Conservation (phyloP, 2,113 vertebrate species). For the Martes martes region DNA sequence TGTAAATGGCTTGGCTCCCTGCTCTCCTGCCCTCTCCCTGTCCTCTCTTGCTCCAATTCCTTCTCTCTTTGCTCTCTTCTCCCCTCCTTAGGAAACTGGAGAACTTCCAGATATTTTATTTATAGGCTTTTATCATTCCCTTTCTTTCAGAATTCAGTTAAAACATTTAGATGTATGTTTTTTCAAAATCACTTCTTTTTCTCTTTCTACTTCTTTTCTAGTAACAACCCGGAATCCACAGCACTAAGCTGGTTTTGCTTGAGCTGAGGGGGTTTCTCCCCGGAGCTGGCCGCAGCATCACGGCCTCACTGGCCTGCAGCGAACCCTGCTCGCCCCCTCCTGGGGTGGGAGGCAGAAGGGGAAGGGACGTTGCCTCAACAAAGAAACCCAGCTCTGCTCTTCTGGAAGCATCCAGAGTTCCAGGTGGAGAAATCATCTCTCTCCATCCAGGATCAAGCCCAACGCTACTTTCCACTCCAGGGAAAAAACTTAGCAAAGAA, state of each 20-base stretch:
- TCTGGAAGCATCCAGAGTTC: neutral
- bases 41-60: neutral
- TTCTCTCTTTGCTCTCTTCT: neutral
- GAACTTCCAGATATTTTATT: neutral
- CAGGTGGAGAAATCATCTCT: neutral
- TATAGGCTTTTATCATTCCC: neutral
- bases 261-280: neutral
- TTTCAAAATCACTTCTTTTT: neutral
- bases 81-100: neutral
- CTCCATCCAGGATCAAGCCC: neutral
- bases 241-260: neutral
- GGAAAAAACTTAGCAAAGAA: neutral
- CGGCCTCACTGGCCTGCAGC: no score
- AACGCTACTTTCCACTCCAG: neutral
- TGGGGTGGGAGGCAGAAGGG: neutral
- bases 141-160: conserved; percentile 18
- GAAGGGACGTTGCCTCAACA: neutral
- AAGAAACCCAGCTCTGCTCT: neutral
- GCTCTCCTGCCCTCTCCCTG: neutral
- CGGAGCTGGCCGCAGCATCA: neutral
- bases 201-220: neutral
- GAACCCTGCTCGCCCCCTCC: neutral
- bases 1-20: accelerated
- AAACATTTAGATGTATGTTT: neutral
- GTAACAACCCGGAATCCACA: neutral